These are phyloP conservation scores for Oryzias curvinotus DNA, from an alignment of 2,113 vertebrate genomes.

Conservation along the genomic window DNA sequence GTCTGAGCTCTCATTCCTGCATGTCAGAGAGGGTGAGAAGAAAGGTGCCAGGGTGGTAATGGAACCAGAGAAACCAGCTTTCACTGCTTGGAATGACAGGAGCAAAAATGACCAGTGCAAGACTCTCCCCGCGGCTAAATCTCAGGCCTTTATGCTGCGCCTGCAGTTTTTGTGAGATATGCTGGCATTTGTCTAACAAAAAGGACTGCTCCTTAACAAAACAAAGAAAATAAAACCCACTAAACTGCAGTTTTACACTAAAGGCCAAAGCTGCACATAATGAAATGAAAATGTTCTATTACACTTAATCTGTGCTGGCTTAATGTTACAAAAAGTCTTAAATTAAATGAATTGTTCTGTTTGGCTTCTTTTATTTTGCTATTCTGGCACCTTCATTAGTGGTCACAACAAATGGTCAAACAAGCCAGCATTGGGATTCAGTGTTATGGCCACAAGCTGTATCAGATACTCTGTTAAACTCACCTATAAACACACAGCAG, in stretches of 20 bases:
- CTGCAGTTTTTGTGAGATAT: conserved; percentile 15
- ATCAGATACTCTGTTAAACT: no score
- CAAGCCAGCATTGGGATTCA: no score
- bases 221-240: not conserved
- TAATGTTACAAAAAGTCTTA: no score
- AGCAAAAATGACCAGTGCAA: conserved; percentile 33
- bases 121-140: not conserved
- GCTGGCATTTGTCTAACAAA: conserved; percentile 19
- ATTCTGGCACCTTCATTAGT: no score
- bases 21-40: conserved; percentile 51
- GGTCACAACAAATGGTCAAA: no score
- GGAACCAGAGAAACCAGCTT: conserved; percentile 42
- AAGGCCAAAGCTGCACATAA: not conserved
- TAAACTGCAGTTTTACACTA: not conserved
- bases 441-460: no score
- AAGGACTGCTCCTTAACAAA: conserved; percentile 7
- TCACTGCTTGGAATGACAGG: conserved; percentile 33
- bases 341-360: no score
- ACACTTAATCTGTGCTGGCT: no score
- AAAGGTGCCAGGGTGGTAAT: conserved; percentile 45
- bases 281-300: not conserved
- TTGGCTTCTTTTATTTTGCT: no score
- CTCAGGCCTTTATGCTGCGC: conserved; percentile 4
- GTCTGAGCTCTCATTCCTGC: conserved; percentile 42
- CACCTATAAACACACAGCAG: no score